Evolutionary conservation across 92 coral and sea anemone species (phyloP), one percentile per base, ranked within the genome.

Genomic region (Galaxea fascicularis): DNA sequence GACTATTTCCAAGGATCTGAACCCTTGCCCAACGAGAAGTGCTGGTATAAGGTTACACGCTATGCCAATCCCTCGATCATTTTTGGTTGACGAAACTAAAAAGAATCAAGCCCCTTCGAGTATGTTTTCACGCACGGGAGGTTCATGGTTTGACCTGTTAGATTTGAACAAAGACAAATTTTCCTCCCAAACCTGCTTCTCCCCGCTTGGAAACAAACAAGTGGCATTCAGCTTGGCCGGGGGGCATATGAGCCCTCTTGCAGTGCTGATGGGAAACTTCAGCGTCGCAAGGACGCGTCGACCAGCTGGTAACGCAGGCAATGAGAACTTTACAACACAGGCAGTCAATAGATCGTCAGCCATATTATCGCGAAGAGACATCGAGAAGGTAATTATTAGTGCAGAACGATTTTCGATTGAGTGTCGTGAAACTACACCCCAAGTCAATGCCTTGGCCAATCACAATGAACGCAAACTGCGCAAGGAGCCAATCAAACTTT

Each of bases 311-410:
- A 25, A 24, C 22, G 64, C 74, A n/a, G 60, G 21, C 35, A 65
- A 52, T 21, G 63, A 30, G 74, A 30, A 20, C 62, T 79, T 29
- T 26, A 52, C 54, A 39, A 52, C 13, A 12, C 74, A 51, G 65
- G 12, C 31, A 22, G 84, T 65, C 64, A 79, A 79, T 68, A 79
- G 44, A 54, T 52, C 75, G 20, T 29, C 75, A 28, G 74, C 74
- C 28, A 66, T 79, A 11, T 65, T 79, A 66, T 79, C 84, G 4
- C 84, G 84, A n/a, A 65, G 75, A 20, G 35, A 79, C 62, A 79
- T 79, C 31, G 84, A 79, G 66, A 66, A 66, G 84, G 84, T 79
- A 76, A 76, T 13, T 14, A 18, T 71, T 5, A n/a, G n/a, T n/a
- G n/a, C n/a, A n/a, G n/a, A n/a, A n/a, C n/a, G n/a, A n/a, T n/a